Conservation (phyloP, 2,797 vertebrate genomes). For the Chaunax sp. region DNA sequence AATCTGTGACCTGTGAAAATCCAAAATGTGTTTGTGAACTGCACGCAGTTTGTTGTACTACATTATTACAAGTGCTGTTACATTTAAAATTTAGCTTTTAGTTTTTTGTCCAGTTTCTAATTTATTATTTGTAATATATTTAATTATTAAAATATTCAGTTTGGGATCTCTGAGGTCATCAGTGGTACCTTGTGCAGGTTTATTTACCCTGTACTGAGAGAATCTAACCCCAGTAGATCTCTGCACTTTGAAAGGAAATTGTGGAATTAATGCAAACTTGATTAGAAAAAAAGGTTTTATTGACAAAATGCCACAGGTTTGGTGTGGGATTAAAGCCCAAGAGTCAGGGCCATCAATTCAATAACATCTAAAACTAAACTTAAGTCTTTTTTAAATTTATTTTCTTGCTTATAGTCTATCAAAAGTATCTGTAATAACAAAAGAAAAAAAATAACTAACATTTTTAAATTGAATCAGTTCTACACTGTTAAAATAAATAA, state of each 20-base stretch:
- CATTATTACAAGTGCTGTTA: too few species aligned
- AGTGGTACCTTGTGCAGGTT: neutral
- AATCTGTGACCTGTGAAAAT: neutral
- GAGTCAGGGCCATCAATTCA: constrained; percentile 13
- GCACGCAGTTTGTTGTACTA: too few species aligned
- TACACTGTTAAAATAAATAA: too few species aligned
- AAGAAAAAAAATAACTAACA: fast-evolving
- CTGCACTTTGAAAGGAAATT: constrained; percentile 1
- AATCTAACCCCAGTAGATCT: neutral
- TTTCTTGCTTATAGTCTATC: neutral
- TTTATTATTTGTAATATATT: too few species aligned
- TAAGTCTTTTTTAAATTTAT: neutral
- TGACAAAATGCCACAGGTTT: constrained; percentile 22
- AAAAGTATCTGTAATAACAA: neutral
- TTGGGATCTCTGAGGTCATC: neutral
- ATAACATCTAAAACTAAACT: constrained; percentile 6
- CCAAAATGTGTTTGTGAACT: too few species aligned
- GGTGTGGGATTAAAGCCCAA: constrained; percentile 24
- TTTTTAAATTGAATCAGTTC: neutral
- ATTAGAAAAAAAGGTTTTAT: constrained; percentile 25
- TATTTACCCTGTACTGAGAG: neutral
- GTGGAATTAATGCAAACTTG: constrained; percentile 23
- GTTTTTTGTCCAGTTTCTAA: too few species aligned
- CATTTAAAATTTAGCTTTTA: too few species aligned
- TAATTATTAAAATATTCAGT: too few species aligned